A percentile compares a stretch with the other conserved stretches of the same genome.
Evolutionary conservation across 2,113 vertebrate genomes (phyloP).

Genomic region (Xyliphius kryptos): DNA sequence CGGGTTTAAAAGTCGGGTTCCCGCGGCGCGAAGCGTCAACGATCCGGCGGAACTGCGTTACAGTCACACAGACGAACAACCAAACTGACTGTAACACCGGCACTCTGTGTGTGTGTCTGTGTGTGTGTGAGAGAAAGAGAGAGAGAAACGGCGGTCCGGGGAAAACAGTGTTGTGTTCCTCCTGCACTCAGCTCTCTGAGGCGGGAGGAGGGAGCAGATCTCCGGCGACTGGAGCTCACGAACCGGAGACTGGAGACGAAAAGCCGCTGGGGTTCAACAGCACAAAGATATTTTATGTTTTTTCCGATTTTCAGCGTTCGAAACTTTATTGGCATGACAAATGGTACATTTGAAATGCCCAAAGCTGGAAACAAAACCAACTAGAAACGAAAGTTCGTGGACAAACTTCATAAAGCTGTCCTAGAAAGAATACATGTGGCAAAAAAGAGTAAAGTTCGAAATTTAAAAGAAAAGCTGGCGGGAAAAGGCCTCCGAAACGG

Average conservation of each 20-base stretch:
- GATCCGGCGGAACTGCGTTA: slow-evolving; percentile 31
- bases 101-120: slow-evolving; percentile 2
- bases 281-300: too few species aligned
- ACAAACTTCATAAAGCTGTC: too few species aligned
- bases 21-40: slow-evolving; percentile 26
- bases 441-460: too few species aligned
- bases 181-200: slow-evolving; percentile 11
- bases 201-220: slow-evolving; percentile 24
- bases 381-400: too few species aligned
- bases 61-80: slow-evolving; percentile 37
- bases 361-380: too few species aligned
- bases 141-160: slow-evolving; percentile 29
- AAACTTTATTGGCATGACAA: too few species aligned
- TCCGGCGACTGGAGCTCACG: not conserved
- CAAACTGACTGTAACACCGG: slow-evolving; percentile 31
- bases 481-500: too few species aligned
- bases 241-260: slow-evolving; percentile 14
- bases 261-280: too few species aligned
- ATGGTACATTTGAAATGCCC: too few species aligned
- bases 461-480: too few species aligned
- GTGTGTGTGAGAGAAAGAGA: slow-evolving; percentile 5
- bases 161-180: slow-evolving; percentile 15
- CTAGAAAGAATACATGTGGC: too few species aligned
- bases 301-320: too few species aligned
- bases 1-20: slow-evolving; percentile 7